Percentiles rank a stretch among this genome's conserved stretches.
Conservation (phyloP, 2,888 invertebrate species). For the Stenoptilia bipunctidactyla region DNA sequence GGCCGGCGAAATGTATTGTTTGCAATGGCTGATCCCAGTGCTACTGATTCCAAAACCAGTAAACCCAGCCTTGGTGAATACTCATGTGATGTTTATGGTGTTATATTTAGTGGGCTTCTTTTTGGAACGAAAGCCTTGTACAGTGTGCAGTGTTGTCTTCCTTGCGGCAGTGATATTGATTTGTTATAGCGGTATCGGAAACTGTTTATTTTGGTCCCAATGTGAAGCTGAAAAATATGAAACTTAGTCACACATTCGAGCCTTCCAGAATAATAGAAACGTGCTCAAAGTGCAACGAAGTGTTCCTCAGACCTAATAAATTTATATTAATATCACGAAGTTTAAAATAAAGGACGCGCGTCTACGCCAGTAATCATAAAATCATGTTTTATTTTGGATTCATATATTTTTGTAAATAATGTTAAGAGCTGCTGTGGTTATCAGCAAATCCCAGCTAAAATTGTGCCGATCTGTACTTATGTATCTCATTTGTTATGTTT, state of each 20-base stretch:
- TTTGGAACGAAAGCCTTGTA: slow-evolving; percentile 95
- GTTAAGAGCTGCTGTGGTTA: not conserved
- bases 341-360: not conserved
- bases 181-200: slow-evolving; percentile 96
- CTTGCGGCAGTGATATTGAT: slow-evolving; percentile 92
- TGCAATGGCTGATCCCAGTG: slow-evolving; percentile 97
- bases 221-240: slow-evolving; percentile 79
- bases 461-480: slow-evolving; percentile 51
- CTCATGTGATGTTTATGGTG: slow-evolving; percentile 97
- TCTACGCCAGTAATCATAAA: slow-evolving; percentile 4
- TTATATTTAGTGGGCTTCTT: slow-evolving; percentile 97
- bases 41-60: slow-evolving; percentile 97
- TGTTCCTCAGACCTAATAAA: slow-evolving; percentile 24
- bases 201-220: slow-evolving; percentile 93
- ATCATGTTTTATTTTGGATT: slow-evolving; percentile 18
- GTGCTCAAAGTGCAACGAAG: slow-evolving; percentile 46
- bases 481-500: slow-evolving; percentile 38
- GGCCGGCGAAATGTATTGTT: slow-evolving; percentile 85
- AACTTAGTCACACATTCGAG: slow-evolving; percentile 30
- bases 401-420: slow-evolving; percentile 49
- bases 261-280: slow-evolving; percentile 31
- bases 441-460: slow-evolving; percentile 5
- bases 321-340: not conserved
- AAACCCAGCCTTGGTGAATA: slow-evolving; percentile 95
- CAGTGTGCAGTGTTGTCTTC: slow-evolving; percentile 96